These are phyloP conservation scores for Sesia apiformis DNA, from an alignment of 2,888 invertebrate genomes.

Conservation along the genomic window DNA sequence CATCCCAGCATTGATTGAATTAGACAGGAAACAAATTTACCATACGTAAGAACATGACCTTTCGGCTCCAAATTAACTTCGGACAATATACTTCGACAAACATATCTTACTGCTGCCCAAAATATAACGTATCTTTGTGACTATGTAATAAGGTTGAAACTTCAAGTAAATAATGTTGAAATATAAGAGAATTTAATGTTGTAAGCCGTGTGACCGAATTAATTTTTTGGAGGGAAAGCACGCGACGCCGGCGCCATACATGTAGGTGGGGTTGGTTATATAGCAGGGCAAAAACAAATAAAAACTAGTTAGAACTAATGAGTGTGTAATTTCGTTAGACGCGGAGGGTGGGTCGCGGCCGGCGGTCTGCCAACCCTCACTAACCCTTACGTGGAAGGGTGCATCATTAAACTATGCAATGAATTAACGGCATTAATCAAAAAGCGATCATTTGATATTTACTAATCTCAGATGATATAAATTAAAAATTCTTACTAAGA, in stretches of 20 bases:
- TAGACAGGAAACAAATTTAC: slow-evolving; percentile 27
- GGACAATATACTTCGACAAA: slow-evolving; percentile 6
- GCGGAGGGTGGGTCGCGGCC: slow-evolving; percentile 58
- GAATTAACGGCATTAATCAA: slow-evolving; percentile 40
- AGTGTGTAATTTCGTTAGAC: slow-evolving; percentile 63
- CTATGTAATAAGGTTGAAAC: background rate
- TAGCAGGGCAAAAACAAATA: slow-evolving; percentile 43
- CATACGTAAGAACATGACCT: slow-evolving; percentile 18
- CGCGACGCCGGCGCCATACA: slow-evolving; percentile 23
- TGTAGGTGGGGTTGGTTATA: slow-evolving; percentile 10
- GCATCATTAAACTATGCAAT: slow-evolving; percentile 30
- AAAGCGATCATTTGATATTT: slow-evolving; percentile 3
- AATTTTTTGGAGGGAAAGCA: slow-evolving; percentile 18
- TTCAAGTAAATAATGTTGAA: background rate
- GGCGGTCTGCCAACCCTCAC: slow-evolving; percentile 53
- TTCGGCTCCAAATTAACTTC: slow-evolving; percentile 18
- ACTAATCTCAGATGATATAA: too few species aligned
- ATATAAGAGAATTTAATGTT: slow-evolving; percentile 1
- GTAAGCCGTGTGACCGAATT: slow-evolving; percentile 10
- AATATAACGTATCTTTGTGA: background rate
- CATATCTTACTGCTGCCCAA: background rate
- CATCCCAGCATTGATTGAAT: slow-evolving; percentile 6
- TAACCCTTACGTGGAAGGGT: slow-evolving; percentile 49
- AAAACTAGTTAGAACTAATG: slow-evolving; percentile 59
- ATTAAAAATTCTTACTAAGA: too few species aligned